These are phyloP conservation scores for Drosophila neonasuta DNA, from an alignment of 2,888 invertebrate species.

Conservation along the genomic window DNA sequence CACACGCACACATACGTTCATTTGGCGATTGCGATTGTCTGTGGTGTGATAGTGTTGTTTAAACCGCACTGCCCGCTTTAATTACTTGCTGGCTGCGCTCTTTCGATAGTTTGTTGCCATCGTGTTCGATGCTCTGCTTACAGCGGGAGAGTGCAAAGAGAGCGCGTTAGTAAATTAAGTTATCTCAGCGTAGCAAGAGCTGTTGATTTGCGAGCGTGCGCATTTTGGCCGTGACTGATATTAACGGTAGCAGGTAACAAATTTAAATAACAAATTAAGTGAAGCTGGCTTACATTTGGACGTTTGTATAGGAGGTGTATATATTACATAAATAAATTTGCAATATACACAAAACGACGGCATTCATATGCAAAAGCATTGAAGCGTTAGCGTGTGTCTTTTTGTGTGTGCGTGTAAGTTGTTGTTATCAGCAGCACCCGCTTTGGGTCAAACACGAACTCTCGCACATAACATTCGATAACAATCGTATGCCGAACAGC, in stretches of 20 bases:
- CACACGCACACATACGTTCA: constrained; percentile 13
- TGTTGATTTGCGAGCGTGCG: constrained; percentile 30
- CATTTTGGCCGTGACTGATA: constrained; percentile 55
- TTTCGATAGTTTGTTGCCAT: constrained; percentile 20
- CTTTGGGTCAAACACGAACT: constrained; percentile 20
- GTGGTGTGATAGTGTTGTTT: constrained; percentile 25
- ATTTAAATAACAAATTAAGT: constrained; percentile 38
- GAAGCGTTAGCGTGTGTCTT: background rate
- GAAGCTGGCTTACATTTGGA: constrained; percentile 14
- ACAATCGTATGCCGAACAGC: constrained; percentile 38
- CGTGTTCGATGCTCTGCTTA: constrained; percentile 19
- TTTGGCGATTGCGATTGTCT: constrained; percentile 24
- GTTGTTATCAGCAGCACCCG: constrained; percentile 25
- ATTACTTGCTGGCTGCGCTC: constrained; percentile 28
- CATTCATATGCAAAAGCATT: background rate
- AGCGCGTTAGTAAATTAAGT: constrained; percentile 8
- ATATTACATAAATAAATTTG: constrained; percentile 36
- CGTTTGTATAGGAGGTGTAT: background rate
- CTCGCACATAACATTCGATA: constrained; percentile 36
- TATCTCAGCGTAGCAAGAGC: constrained; percentile 19
- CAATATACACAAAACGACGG: background rate
- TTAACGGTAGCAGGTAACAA: constrained; percentile 37
- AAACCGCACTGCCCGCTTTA: constrained; percentile 42
- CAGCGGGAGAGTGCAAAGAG: background rate
- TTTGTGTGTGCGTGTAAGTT: background rate